phyloP scores from a whole-genome alignment of 2,113 vertebrate genomes.

The Pachypanchax playfairii region DNA sequence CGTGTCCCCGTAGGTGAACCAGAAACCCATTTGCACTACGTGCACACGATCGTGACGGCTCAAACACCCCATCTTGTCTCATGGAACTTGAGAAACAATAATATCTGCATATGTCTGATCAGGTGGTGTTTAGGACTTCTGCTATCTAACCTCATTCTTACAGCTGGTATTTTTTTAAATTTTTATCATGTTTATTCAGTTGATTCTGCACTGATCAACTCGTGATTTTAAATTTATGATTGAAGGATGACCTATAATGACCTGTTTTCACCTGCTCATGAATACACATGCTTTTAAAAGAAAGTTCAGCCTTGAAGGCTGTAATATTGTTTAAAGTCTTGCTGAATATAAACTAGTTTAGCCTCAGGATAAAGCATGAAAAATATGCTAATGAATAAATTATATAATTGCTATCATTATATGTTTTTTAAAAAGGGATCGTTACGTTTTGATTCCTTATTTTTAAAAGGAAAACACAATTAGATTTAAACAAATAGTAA shows the following conservation, averaged over 20 bases:
- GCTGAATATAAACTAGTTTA: constrained; percentile 51
- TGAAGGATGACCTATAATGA: constrained; percentile 16
- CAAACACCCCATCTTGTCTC: constrained; percentile 34
- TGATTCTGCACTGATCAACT: constrained; percentile 27
- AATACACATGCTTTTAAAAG: constrained; percentile 29
- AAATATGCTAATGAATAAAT: constrained; percentile 53
- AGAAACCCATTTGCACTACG: constrained; percentile 34
- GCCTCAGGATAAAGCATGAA: constrained; percentile 61
- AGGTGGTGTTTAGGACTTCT: constrained; percentile 30
- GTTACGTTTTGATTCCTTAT: neutral
- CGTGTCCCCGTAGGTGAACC: constrained; percentile 27
- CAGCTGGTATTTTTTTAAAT: neutral
- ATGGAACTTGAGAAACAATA: constrained; percentile 23
- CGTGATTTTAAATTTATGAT: constrained; percentile 18
- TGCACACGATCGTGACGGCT: constrained; percentile 15
- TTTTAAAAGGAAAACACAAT: no score
- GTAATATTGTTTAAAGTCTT: constrained; percentile 41
- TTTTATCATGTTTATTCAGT: constrained; percentile 4
- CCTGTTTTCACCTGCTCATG: neutral
- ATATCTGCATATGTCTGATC: constrained; percentile 47
- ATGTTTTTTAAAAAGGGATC: constrained; percentile 16
- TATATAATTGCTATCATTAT: constrained; percentile 32
- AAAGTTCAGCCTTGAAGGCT: constrained; percentile 38
- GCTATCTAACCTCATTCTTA: constrained; percentile 23
- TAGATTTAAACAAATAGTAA: neutral